Conservation (phyloP, 2,888 invertebrate genomes). For the Cryptocephalus moraei region DNA sequence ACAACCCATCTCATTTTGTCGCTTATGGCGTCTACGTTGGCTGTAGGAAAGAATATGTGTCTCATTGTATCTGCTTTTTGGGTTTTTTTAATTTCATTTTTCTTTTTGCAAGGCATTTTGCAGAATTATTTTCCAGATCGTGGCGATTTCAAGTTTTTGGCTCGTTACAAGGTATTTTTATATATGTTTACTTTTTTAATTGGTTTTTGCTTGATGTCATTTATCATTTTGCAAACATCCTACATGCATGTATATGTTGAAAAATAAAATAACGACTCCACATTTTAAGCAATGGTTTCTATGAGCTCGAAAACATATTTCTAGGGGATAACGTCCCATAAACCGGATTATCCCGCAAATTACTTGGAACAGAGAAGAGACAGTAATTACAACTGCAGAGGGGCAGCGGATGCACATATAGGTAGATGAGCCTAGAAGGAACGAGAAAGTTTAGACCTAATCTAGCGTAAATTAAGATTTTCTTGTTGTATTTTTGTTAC, state of each 20-base stretch:
- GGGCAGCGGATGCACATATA: conserved; percentile 33
- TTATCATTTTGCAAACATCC: conserved; percentile 4
- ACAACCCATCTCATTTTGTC: conserved; percentile 15
- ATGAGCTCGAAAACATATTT: conserved; percentile 2
- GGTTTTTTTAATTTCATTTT: conserved; percentile 21
- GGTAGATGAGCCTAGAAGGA: conserved; percentile 24
- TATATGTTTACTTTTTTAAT: conserved; percentile 13
- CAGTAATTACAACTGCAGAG: conserved; percentile 34
- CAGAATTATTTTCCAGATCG: conserved; percentile 35
- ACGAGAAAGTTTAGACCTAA: conserved; percentile 1
- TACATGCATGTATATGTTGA: background rate
- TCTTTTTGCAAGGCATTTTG: conserved; percentile 32
- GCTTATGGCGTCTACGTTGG: too few species aligned
- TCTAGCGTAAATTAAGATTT: conserved; percentile 11
- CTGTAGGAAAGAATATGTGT: background rate
- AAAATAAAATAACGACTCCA: background rate
- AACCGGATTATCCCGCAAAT: conserved; percentile 20
- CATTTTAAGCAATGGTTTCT: conserved; percentile 3
- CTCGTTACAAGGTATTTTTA: conserved; percentile 32
- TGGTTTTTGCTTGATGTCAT: conserved; percentile 9
- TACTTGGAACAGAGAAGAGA: conserved; percentile 25
- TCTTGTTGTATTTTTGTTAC: conserved; percentile 23
- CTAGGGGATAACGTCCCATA: conserved; percentile 33
- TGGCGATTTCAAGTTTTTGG: conserved; percentile 33
- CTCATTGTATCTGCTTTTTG: background rate